Base-by-base conservation (phyloP, 2,888 invertebrate genomes). In the Andrena minutula region DNA sequence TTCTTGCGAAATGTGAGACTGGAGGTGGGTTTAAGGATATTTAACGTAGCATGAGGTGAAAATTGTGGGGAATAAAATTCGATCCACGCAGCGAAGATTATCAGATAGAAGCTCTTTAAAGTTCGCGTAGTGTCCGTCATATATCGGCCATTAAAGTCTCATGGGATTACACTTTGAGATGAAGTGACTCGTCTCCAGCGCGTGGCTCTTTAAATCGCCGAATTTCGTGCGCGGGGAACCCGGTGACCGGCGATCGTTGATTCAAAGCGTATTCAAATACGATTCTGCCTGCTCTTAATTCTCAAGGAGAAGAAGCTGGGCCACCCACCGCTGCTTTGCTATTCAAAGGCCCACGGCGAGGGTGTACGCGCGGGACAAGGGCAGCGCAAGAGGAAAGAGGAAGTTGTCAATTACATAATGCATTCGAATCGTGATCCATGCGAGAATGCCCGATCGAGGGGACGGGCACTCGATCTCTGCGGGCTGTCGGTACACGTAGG, bases 221-320 rank as follows among this genome's bases (percentile, higher is more conserved):
- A 74, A 79, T 84, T 84, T 79, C 73, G 51, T 60, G 30, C 30
- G 64, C 1, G 20, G 51, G 26, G 49, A n/a, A 35, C 49, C n/a
- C 26, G 35, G 75, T 79, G 76, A 80, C 71, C 76, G 73, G 58
- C 86, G 76, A 86, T 89, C 86, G 68, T 71, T 65, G 72, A 89
- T 90, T 90, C 85, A 89, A 89, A 90, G 75, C 61, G 74, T 84
- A 90, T 90, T 90, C 88, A 90, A 90, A 90, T 90, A 58, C 58
- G 66, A 90, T 90, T 88, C 90, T 81, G 78, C 85, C 86, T 73
- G 73, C 64, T 65, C 63, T 84, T 82, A 85, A 84, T 79, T 82
- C 79, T 68, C 75, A 81, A 85, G 77, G 69, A 79, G 79, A 82
- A 56, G 74, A 47, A 68, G 79, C 65, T 26, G 35, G 75, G 49